A percentile compares a stretch with the other conserved stretches of the same genome.
Evolutionary conservation across 2,113 vertebrate species (phyloP).

Genomic region (Cryptomyrus ogoouensis): DNA sequence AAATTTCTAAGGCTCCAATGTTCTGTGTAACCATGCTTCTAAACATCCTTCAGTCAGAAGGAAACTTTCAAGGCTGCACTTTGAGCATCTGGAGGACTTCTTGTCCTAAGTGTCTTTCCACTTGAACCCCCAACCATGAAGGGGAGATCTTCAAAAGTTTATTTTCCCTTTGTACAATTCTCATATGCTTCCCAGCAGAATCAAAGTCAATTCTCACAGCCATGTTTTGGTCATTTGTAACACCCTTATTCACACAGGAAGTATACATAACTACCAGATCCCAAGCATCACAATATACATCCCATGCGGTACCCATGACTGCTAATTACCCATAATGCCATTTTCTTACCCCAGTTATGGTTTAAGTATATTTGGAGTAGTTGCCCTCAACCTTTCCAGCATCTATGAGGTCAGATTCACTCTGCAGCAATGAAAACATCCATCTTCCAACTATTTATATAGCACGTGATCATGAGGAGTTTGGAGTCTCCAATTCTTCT

Average conservation of each 20-base stretch:
- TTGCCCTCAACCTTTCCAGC: too few species aligned
- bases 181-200: neutral
- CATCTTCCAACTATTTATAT: too few species aligned
- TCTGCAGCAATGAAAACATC: too few species aligned
- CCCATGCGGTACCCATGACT: neutral
- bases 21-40: neutral
- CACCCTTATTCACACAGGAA: neutral
- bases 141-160: neutral
- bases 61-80: neutral
- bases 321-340: neutral
- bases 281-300: neutral
- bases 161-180: neutral
- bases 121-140: neutral
- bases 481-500: too few species aligned
- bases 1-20: neutral
- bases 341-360: neutral
- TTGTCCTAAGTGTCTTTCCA: neutral
- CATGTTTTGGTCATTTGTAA: neutral
- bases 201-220: neutral
- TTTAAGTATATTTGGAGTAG: too few species aligned
- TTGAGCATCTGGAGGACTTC: neutral
- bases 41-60: neutral
- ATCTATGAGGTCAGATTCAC: too few species aligned
- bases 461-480: too few species aligned
- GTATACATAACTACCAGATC: neutral